Evolutionary conservation across 2,113 vertebrate species (phyloP), one percentile per base, ranked within the genome.

Genomic region (Ceyx melanurus): DNA sequence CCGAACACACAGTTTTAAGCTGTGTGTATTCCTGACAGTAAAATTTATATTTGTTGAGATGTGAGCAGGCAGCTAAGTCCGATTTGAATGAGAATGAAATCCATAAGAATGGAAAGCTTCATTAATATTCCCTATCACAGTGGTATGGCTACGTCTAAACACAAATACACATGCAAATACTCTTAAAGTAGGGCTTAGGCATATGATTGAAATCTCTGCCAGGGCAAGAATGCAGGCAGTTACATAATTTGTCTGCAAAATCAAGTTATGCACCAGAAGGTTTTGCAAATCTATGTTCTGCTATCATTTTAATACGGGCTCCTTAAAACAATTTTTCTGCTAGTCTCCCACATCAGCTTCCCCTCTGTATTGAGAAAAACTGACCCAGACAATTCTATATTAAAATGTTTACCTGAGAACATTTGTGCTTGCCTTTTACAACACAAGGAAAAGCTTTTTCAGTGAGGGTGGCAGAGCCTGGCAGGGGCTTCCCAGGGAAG

Each of bases 81-180:
- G 68, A 86, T 84, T 83, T 93, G 68, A 90, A 73, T 75, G 50
- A 93, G 93, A 83, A 4, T 45, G 23, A 16, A 80, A 86, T 42
- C 53, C 48, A 21, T 61, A 88, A 90, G 82, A 93, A 83, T 37
- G 83, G 77, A 84, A 93, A 93, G 75, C 23, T 58, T 61, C 5
- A 54, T 90, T 95, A 92, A 57, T 92, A 93, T 88, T 91, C 57
- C 48, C 42, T 81, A n/a, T 90, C 76, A 68, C 31, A 28, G 37
- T 33, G 21, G 21, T 56, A 45, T 40, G 76, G 6, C 53, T 88
- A 86, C 26, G 20, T 83, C 43, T 64, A 81, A 83, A 77, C 60
- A 64, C 43, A 96, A 91, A 88, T 60, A 66, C 19, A 8, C 62
- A 57, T 40, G 54, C 76, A 91, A 83, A 83, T 88, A 37, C 31